These are phyloP conservation scores for Meloe dianella DNA, from an alignment of 2,888 invertebrate species.

Conservation along the genomic window DNA sequence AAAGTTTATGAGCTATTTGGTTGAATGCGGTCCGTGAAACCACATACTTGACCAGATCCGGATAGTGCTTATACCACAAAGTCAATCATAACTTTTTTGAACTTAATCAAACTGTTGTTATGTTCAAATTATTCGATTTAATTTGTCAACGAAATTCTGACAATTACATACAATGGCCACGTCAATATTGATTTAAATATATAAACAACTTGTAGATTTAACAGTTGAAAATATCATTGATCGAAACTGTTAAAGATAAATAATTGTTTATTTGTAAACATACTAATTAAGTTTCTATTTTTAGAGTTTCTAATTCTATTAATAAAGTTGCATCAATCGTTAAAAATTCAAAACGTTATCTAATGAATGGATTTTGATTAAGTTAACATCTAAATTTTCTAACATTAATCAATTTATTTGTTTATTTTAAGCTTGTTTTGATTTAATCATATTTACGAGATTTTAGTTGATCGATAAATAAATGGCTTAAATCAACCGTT, in stretches of 20 bases:
- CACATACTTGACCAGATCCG: background rate
- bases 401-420: background rate
- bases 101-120: too few relatives aligned
- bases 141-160: too few relatives aligned
- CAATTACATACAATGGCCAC: too few relatives aligned
- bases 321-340: background rate
- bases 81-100: background rate
- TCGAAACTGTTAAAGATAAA: background rate
- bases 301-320: background rate
- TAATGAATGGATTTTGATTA: background rate
- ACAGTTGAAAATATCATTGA: too few relatives aligned
- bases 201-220: too few relatives aligned
- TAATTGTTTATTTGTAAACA: background rate
- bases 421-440: background rate
- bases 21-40: background rate
- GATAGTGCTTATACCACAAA: too few relatives aligned
- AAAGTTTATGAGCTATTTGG: conserved; percentile 1
- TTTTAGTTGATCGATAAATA: too few relatives aligned
- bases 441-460: background rate
- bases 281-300: background rate
- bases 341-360: background rate
- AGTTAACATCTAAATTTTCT: background rate
- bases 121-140: too few relatives aligned
- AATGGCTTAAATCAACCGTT: too few relatives aligned
- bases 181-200: too few relatives aligned